A percentile compares a stretch with the other conserved stretches of the same genome.
Conservation (phyloP, 2,797 vertebrate species). For the Cryptoblepharus egeriae region DNA sequence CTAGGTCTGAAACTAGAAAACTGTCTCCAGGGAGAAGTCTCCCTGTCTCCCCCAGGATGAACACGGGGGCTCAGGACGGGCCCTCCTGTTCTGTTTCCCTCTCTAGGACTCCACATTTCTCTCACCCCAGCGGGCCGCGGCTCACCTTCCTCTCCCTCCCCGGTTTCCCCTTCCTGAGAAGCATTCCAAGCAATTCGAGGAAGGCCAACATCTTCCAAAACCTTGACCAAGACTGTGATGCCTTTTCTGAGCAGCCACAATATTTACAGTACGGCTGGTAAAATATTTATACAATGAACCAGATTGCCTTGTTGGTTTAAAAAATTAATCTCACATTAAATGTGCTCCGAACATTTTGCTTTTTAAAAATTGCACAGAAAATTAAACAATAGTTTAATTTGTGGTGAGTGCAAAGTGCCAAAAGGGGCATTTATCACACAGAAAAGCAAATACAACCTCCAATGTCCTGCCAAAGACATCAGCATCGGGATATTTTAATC, state of each 20-base stretch:
- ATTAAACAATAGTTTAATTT: constrained; percentile 66
- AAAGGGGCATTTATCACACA: constrained; percentile 61
- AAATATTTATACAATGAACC: constrained; percentile 70
- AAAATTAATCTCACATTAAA: constrained; percentile 69
- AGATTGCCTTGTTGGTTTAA: constrained; percentile 66
- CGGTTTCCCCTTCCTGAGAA: neutral
- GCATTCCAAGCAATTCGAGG: neutral
- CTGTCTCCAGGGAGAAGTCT: no score
- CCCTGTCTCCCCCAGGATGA: no score
- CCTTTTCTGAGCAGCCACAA: constrained; percentile 52
- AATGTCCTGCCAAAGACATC: constrained; percentile 65
- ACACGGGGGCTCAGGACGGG: no score
- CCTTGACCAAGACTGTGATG: constrained; percentile 7
- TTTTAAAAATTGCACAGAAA: constrained; percentile 61
- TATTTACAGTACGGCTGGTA: constrained; percentile 70
- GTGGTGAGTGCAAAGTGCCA: constrained; percentile 48
- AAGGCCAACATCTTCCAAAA: neutral
- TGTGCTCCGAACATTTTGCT: constrained; percentile 44
- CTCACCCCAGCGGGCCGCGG: neutral
- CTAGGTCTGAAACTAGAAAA: no score
- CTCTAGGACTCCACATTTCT: neutral
- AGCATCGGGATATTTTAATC: constrained; percentile 57
- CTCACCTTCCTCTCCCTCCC: neutral
- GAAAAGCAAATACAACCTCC: constrained; percentile 51
- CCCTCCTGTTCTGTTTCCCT: neutral